Base-by-base conservation (phyloP, 1,140 invertebrate genomes). In the Drosophila pallidifrons region DNA sequence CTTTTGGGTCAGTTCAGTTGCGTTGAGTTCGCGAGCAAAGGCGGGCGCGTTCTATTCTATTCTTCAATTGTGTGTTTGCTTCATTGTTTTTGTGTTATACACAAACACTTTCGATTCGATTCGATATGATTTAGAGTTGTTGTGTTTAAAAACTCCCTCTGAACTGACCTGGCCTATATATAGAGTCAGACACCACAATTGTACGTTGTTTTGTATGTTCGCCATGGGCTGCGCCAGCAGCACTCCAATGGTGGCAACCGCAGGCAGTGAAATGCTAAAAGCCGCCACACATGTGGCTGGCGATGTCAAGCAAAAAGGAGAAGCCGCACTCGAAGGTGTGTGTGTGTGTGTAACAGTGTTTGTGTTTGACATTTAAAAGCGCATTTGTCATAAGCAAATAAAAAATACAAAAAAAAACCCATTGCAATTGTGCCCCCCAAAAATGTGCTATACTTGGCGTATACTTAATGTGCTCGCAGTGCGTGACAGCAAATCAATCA, bases 181-280 rank as follows among this genome's bases (percentile, higher is more conserved):
- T 30, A 20, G 43, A 25, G 20, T 25, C 20, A 25, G 3, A 4
- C 25, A n/a, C 25, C 11, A 6, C 13, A 25, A 68, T 63, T 35
- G 59, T 11, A 52, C 35, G 3, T 38, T 51, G 15, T 32, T 32
- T 38, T 38, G 35, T 10, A 38, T 35, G 25, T 16, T 35, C 61
- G 71, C 57, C 68, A 92, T 92, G 91, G 91, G 91, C 77, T 92
- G 91, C 70, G 91, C 91, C 59, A 91, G 87, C 76, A 92, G 91
- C 81, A 90, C 91, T 55, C 91, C 91, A 57, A 90, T 92, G 83
- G 77, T 92, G 68, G 83, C 85, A 61, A 91, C 85, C 51, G 91
- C 89, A 46, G 91, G 91, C 69, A 91, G 85, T 79, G 91, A 91
- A 81, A 91, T 92, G 78, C 75, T 92, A 64, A 92, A 92, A 77